Evolutionary conservation across 2,113 vertebrate genomes (phyloP), one percentile per base, ranked within the genome.

Genomic region (Tursiops truncatus): DNA sequence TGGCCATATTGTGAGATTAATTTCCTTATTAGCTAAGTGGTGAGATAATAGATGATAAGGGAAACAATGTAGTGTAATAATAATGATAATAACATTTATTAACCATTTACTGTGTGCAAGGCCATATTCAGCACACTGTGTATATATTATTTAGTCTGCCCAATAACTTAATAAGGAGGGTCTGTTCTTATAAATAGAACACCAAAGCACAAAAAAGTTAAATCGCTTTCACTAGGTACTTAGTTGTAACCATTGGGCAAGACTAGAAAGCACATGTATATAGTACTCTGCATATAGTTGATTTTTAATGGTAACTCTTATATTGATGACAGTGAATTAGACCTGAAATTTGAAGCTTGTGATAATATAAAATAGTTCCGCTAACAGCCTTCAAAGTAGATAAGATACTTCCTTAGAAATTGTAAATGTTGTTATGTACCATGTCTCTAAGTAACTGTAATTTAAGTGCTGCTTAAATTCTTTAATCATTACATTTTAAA

Each of bases 401-500:
- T 80, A 31, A 28, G 38, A 31, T 76, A 67, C 70, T 95, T 81
- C 62, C 58, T 82, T 95, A 93, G 38, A 76, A 91, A 76, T 62
- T 85, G 3, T 79, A 36, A 67, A 63, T 93, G 21, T 47, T 83
- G 6, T 68, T 79, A 67, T 50, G 5, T 62, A 41, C 2, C 21
- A 28, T 89, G 17, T 79, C 36, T 85, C 41, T 67, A n/a, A 80
- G 25, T 83, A 89, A 80, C 11, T 18, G 77, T 79, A 87, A 96
- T 13, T 87, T 73, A 87, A 97, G 68, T 5, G 76, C 7, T 83
- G 44, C 33, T 85, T 93, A 65, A 86, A 67, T 80, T 90, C 38
- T 95, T 85, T 81, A 77, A 31, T 96, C 31, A 31, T 17, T 77
- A 12, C 6, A 79, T 87, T 67, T 92, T 86, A 65, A 87, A 96